Conservation (phyloP, 2,888 invertebrate genomes). For the Mythimna pallens region DNA sequence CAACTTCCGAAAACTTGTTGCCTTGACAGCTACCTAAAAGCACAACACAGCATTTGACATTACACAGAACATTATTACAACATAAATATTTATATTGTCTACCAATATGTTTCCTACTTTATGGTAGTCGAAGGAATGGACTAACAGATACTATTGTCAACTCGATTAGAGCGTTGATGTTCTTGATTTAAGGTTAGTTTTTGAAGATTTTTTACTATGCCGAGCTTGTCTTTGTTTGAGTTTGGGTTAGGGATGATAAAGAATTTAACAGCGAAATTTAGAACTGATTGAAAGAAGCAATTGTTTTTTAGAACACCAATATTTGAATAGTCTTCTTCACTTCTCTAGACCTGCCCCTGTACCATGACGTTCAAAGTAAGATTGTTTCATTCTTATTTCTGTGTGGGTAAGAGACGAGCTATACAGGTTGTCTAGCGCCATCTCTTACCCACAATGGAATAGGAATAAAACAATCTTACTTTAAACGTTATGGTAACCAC, state of each 20-base stretch:
- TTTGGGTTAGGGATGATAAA: constrained; percentile 44
- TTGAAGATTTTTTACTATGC: constrained; percentile 4
- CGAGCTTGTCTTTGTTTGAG: constrained; percentile 55
- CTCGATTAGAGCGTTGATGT: background rate
- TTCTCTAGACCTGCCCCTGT: background rate
- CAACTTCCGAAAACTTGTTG: background rate
- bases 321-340: background rate
- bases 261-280: background rate
- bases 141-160: constrained; percentile 44
- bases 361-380: too few relatives aligned
- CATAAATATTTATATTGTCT: constrained; percentile 61
- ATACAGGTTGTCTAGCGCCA: too few relatives aligned
- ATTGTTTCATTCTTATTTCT: too few relatives aligned
- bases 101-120: constrained; percentile 50
- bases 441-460: too few relatives aligned
- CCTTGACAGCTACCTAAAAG: constrained; percentile 18
- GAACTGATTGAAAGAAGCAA: background rate
- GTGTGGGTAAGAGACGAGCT: too few relatives aligned
- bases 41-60: constrained; percentile 28
- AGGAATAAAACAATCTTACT: too few relatives aligned
- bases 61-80: constrained; percentile 37
- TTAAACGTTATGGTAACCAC: too few relatives aligned
- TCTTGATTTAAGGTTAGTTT: constrained; percentile 6
- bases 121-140: constrained; percentile 39
- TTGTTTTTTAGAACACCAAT: background rate